Evolutionary conservation across 2,797 vertebrate genomes (phyloP), one percentile per base, ranked within the genome.

Genomic region (Enteromius afrohamiltoni): DNA sequence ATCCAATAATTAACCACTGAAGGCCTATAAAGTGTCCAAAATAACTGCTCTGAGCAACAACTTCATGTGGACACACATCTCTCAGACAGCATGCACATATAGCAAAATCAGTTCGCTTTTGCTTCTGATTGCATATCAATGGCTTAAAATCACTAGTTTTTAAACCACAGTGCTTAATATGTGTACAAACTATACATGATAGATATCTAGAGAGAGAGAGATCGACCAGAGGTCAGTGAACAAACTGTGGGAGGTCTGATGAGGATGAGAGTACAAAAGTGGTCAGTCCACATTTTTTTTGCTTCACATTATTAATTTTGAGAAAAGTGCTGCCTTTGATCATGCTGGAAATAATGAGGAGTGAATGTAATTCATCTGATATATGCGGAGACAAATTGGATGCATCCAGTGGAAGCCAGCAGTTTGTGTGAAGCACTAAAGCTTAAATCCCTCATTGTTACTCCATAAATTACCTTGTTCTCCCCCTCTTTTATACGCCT

Each of bases 291-390:
- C 29, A 21, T 47, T 26, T 58, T 76, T 60, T 21, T 23, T 68
- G 58, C 45, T 64, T 23, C 8, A 37, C 26, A 49, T 64, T 49
- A 82, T 34, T 82, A 6, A 55, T 75, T 82, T 42, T 67, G 14
- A 37, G 26, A 29, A 71, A 37, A 62, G 6, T 53, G 10, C 60
- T 76, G 23, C 11, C 60, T 82, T 82, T 82, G 71, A 82, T 82
- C 80, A 75, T 67, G 31, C 47, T 3, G 7, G 47, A 82, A 82
- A 53, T 76, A 82, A 82, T 82, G 62, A 82, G 80, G 62, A 73
- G 31, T 67, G n/a, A 76, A 53, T 75, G 26, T 73, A 47, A 81
- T 73, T 76, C 17, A 76, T 76, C 31, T 31, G 26, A 82, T 79
- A 7, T 34, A n/a, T 67, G 40, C 7, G 13, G 77, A 67, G 62